A percentile compares a stretch with the other conserved stretches of the same genome.
These are phyloP conservation scores for Heliconius hewitsoni DNA, from an alignment of 1,140 invertebrate species.

Conservation along the genomic window DNA sequence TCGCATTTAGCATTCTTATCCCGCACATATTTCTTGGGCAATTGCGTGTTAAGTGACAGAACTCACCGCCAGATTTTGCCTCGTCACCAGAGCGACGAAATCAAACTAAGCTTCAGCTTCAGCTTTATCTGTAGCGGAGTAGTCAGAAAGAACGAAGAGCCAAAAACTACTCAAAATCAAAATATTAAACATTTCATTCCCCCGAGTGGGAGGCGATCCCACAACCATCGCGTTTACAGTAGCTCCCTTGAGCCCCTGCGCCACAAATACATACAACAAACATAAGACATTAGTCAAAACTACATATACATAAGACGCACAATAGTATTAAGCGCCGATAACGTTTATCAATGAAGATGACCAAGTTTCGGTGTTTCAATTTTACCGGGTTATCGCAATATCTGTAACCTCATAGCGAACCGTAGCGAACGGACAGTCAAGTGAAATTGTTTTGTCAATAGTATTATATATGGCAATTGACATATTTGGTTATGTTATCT, in stretches of 20 bases:
- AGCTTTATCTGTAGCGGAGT: too few species aligned
- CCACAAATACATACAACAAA: too few species aligned
- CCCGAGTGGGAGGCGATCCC: too few species aligned
- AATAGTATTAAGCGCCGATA: conserved; percentile 17
- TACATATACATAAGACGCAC: background rate
- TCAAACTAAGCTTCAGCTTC: too few species aligned
- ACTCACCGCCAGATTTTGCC: background rate
- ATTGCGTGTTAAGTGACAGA: background rate
- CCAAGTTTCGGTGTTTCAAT: conserved; percentile 30
- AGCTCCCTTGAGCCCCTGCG: too few species aligned
- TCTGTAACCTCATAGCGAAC: background rate
- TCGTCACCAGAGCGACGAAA: background rate
- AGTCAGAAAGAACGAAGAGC: too few species aligned
- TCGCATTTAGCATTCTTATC: too few species aligned
- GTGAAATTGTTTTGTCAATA: conserved; percentile 17
- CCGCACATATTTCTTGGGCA: too few species aligned
- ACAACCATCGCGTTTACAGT: too few species aligned
- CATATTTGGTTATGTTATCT: background rate
- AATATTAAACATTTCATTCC: too few species aligned
- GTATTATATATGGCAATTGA: background rate
- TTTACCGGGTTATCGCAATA: conserved; percentile 26
- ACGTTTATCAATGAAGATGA: conserved; percentile 26
- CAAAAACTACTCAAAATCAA: too few species aligned
- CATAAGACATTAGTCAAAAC: too few species aligned
- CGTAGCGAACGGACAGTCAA: background rate